Evolutionary conservation across 1,140 invertebrate species (phyloP), one percentile per base, ranked within the genome.

Genomic region (Macrotrachela quadricornifera): DNA sequence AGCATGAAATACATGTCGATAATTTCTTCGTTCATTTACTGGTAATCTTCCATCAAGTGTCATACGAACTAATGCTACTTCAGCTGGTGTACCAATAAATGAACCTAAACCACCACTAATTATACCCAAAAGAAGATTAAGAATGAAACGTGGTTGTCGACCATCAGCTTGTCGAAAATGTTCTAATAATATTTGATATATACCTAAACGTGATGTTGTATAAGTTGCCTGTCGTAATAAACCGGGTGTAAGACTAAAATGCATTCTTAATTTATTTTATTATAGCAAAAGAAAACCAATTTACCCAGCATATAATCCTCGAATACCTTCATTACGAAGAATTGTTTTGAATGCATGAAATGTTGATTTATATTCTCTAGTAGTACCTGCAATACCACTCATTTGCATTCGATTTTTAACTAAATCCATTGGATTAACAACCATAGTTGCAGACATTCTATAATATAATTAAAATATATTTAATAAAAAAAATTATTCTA

Each of bases 391-490:
- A 21, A 71, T 73, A 71, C 84, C 79, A 60, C 82, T 84, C 43
- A 97, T 69, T 71, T 99, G 94, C 91, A 99, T 97, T 51, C 94
- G 76, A 68, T 91, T 97, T 72, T 99, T 97, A 3, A 99, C 80
- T 55, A 99, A 73, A 75, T 99, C 94, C 49, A 99, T 70, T 0
- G 94, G 94, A 67, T 99, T 92, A 3, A 97, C 92, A 62, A 96
- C 83, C 59, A 79, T 76, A 40, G 92, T 97, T 12, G 91, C 92
- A 41, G 76, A 79, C 87, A 96, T 97, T 55, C 92, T 95, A 68
- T 42, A 69, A 44, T 39, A 56, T 21, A 55, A 14, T 64, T 61
- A 55, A 21, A 48, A 14, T 42, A 4, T 4, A 42, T 53, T 40
- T 46, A 40, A 11, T 49, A 30, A 14, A 13, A 42, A 49, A 21